Evolutionary conservation across 2,888 invertebrate species (phyloP).

Genomic region (Euphydryas editha): DNA sequence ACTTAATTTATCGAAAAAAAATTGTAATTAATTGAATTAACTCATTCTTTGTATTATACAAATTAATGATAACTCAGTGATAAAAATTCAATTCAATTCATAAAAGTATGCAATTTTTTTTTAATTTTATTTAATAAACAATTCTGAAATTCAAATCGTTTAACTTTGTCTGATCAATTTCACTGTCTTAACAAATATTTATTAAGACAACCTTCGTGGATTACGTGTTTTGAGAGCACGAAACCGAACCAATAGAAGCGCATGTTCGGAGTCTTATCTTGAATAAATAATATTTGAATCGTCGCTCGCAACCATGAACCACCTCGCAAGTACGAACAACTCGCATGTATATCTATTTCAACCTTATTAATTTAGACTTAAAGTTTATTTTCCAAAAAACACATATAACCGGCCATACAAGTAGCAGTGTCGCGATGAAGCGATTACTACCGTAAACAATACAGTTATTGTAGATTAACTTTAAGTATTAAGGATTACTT

Average conservation of each 20-base stretch:
- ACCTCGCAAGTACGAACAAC: conserved; percentile 23
- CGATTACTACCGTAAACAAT: conserved; percentile 42
- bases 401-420: conserved; percentile 19
- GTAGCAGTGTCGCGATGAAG: conserved; percentile 40
- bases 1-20: too few relatives aligned
- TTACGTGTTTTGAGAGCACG: conserved; percentile 40
- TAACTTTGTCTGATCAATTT: conserved; percentile 33
- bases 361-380: conserved; percentile 1
- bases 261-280: conserved; percentile 43
- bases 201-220: conserved; percentile 35
- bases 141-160: conserved; percentile 11
- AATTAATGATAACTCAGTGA: too few relatives aligned
- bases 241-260: conserved; percentile 42
- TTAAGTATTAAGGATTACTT: conserved; percentile 25
- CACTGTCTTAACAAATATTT: conserved; percentile 36
- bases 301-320: conserved; percentile 37
- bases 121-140: background rate
- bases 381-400: conserved; percentile 14
- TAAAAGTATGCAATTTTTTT: too few relatives aligned
- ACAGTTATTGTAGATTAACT: conserved; percentile 40
- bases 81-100: too few relatives aligned
- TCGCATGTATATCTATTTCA: background rate
- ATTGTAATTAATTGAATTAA: too few relatives aligned
- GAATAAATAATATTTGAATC: conserved; percentile 45
- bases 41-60: too few relatives aligned